Base-by-base conservation (phyloP, 1,140 invertebrate genomes). In the Amyelois transitella region DNA sequence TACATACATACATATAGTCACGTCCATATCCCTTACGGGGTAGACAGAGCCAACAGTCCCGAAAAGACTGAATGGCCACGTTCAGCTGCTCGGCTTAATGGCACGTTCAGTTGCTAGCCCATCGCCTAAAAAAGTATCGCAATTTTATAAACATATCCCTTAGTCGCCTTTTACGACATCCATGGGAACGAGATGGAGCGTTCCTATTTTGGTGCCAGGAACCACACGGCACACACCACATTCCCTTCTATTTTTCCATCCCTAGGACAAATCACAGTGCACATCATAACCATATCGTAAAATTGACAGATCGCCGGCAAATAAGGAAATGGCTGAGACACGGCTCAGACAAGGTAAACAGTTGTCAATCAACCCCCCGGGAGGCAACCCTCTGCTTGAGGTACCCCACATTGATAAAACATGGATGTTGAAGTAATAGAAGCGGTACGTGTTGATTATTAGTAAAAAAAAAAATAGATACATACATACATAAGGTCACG, bases 341-440 rank as follows among this genome's bases (percentile, higher is more conserved):
- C 32, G 32, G 32, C 32, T 12, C 48, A 38, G 28, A 20, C 45
- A 58, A 48, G 50, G 44, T 52, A 58, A 58, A 55, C 53, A 55
- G 43, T 43, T 60, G 58, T 55, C 49, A 52, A 55, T 43, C 43
- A 32, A 43, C 10, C 45, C 49, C 58, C 6, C 21, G 32, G 18
- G 25, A 43, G 32, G 18, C 4, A 38, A 18, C 28, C 50, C 49
- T 38, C 2, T 8, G 8, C 50, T 20, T 12, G 28, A 18, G 28
- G 14, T 21, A 19, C 25, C 50, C 28, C 18, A 18, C 32, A 38
- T 38, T 38, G 32, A 38, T 38, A 38, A 14, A 14, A 3, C 6
- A 8, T 14, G 12, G 32, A 38, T 14, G n/a, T 38, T 14, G 12
- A 38, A 14, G 32, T 6, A 1, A 1, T 38, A 6, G 73, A 77